phyloP scores from a whole-genome alignment of 2,888 invertebrate genomes.

The Amblyjoppa fuscipennis region DNA sequence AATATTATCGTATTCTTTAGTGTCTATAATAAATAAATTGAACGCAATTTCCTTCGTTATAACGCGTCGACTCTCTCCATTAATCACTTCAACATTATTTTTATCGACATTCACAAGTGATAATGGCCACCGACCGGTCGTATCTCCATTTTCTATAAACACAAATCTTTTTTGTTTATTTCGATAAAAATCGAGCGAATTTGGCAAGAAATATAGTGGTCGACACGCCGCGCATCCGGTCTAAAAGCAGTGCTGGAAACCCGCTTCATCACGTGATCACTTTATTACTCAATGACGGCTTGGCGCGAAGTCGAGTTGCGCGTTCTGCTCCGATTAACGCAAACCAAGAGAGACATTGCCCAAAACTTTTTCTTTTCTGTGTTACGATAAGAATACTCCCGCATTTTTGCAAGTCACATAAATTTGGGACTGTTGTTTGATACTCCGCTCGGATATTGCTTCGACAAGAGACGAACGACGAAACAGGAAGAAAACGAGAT shows the following conservation, averaged over 20 bases:
- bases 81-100: constrained; percentile 22
- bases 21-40: constrained; percentile 17
- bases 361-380: constrained; percentile 62
- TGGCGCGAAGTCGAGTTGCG: constrained; percentile 11
- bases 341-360: constrained; percentile 63
- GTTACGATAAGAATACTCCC: not conserved
- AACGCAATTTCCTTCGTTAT: constrained; percentile 22
- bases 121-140: constrained; percentile 6
- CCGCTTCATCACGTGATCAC: constrained; percentile 37
- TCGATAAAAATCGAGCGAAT: not conserved
- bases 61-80: constrained; percentile 36
- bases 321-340: constrained; percentile 65
- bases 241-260: constrained; percentile 31
- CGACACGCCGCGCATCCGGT: constrained; percentile 9
- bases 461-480: constrained; percentile 3
- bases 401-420: not conserved
- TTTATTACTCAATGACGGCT: constrained; percentile 34
- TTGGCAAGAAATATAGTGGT: not conserved
- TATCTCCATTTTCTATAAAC: not conserved
- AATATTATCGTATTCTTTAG: constrained; percentile 20
- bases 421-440: not conserved
- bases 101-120: not conserved
- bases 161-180: not conserved
- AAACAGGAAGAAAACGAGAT: constrained; percentile 54
- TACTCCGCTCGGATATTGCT: not conserved